Conservation (phyloP, 2,888 invertebrate species). For the Eupithecia subumbrata region DNA sequence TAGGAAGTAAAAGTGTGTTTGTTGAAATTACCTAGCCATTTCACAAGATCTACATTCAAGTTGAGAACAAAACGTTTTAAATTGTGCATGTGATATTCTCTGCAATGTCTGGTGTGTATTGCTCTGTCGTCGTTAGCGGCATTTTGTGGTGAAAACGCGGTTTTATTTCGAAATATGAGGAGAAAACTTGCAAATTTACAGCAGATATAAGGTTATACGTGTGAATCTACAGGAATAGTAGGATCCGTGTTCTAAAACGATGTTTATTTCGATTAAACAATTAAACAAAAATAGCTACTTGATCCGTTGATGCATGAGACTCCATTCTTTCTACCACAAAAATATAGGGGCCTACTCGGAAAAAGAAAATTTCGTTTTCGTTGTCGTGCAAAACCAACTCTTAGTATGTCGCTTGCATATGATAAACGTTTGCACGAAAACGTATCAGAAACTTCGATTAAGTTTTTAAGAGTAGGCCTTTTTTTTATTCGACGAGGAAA, state of each 20-base stretch:
- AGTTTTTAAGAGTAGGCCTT: too few species aligned
- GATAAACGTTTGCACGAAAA: too few species aligned
- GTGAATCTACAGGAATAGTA: neutral
- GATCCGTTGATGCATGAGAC: too few species aligned
- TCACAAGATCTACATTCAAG: neutral
- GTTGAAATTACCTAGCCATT: neutral
- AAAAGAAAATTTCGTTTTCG: too few species aligned
- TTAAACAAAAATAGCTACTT: too few species aligned
- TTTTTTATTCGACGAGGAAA: too few species aligned
- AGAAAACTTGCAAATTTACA: slow-evolving; percentile 2
- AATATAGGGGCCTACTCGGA: too few species aligned
- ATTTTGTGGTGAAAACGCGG: slow-evolving; percentile 10
- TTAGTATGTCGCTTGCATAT: too few species aligned
- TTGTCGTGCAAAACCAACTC: too few species aligned
- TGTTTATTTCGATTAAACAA: neutral
- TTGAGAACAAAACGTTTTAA: slow-evolving; percentile 11
- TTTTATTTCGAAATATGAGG: neutral
- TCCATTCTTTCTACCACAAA: too few species aligned
- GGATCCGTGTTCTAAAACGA: neutral
- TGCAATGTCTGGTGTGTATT: slow-evolving; percentile 9
- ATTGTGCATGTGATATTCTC: slow-evolving; percentile 17
- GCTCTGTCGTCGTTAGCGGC: slow-evolving; percentile 11
- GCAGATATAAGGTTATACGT: neutral
- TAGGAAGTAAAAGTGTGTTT: too few species aligned
- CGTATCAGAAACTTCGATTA: too few species aligned